Evolutionary conservation across 2,113 vertebrate species (phyloP), one percentile per base, ranked within the genome.

Genomic region (Ochotona princeps): DNA sequence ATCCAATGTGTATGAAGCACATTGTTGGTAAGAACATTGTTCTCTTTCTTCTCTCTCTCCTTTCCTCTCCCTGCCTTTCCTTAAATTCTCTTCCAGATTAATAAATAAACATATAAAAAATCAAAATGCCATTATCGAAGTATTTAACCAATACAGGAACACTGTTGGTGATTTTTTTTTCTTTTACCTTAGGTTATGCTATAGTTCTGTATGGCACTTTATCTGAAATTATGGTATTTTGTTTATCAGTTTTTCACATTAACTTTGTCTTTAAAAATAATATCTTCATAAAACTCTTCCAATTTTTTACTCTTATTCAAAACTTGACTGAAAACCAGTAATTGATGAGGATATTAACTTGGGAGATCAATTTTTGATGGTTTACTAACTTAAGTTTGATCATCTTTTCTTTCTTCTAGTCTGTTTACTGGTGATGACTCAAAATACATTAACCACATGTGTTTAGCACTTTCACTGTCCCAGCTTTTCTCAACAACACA

Each of bases 201-300:
- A 63, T 65, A 5, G 18, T 23, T 81, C 20, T 84, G 1, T 47
- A 38, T 38, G n/a, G 9, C 2, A 87, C 15, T 67, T 89, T 60
- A 83, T 92, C 90, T 87, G 49, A 88, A 93, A 92, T 21, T 67
- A 5, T 72, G 21, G 25, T 72, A 87, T 54, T 21, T 47, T 67
- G 8, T 26, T n/a, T 14, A 15, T 69, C 51, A 21, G 54, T 67
- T 91, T 85, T 70, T 20, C 9, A 15, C 28, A 76, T 94, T 85
- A 81, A 84, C 72, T 84, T 75, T 14, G 2, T 87, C 76, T 91
- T 69, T 87, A 51, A 90, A 74, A 73, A 54, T 65, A 70, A 0
- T 87, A 7, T 13, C 35, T 72, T 67, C 9, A 72, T 80, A 35
- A 79, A 51, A 20, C 60, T 7, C 82, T 94, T 4, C 30, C 65